Percentiles rank a stretch among this genome's conserved stretches.
These are phyloP conservation scores for Onychorhynchus coronatus DNA, from an alignment of 2,113 vertebrate genomes.

Conservation along the genomic window DNA sequence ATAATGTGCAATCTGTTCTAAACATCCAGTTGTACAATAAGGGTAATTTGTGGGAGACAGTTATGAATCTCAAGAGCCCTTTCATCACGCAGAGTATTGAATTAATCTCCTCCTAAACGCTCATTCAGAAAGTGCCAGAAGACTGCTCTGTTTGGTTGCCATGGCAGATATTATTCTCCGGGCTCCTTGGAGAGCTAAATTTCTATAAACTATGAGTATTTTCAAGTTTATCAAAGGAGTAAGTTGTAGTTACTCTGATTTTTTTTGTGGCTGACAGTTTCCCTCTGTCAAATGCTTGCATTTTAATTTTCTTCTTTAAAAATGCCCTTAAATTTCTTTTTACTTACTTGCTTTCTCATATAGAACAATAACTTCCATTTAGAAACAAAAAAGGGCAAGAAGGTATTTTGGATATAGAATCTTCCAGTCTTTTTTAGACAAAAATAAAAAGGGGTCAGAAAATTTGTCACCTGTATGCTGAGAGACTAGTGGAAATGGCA, in stretches of 20 bases:
- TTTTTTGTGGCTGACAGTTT: neutral
- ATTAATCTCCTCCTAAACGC: conserved; percentile 59
- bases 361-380: neutral
- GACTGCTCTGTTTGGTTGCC: conserved; percentile 54
- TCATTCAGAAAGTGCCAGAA: conserved; percentile 51
- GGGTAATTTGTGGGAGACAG: conserved; percentile 65
- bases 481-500: neutral
- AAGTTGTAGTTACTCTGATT: neutral
- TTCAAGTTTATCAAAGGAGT: conserved; percentile 31
- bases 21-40: conserved; percentile 56
- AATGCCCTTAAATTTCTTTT: neutral
- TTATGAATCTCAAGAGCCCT: conserved; percentile 67
- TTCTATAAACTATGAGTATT: conserved; percentile 45
- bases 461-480: neutral
- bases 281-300: neutral
- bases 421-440: neutral
- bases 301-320: neutral
- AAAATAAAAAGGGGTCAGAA: neutral
- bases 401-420: neutral
- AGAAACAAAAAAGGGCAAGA: neutral
- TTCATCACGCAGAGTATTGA: conserved; percentile 39
- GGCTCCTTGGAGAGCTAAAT: conserved; percentile 40
- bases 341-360: neutral
- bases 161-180: conserved; percentile 43
- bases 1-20: conserved; percentile 52